Percentiles rank a stretch among this genome's conserved stretches.
Conservation (phyloP, 2,888 invertebrate species). For the Euplexia lucipara region DNA sequence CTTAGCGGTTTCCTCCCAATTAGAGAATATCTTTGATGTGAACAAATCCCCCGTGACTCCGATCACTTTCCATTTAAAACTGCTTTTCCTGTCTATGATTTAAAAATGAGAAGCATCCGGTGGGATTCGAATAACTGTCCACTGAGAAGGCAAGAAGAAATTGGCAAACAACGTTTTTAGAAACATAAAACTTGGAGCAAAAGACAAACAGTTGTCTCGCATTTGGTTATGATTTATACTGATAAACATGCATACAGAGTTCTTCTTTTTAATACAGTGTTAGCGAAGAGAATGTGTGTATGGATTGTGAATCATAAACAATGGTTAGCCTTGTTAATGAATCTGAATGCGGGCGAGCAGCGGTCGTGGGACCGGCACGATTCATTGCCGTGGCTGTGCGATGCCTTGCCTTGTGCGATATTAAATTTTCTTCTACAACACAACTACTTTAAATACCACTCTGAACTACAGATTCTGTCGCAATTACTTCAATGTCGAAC, state of each 20-base stretch:
- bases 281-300: conserved; percentile 68
- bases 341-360: conserved; percentile 74
- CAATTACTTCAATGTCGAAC: conserved; percentile 51
- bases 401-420: conserved; percentile 61
- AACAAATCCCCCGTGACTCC: conserved; percentile 49
- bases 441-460: conserved; percentile 33
- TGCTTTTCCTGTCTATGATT: conserved; percentile 71
- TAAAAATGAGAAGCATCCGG: conserved; percentile 71
- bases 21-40: conserved; percentile 61
- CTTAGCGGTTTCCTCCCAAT: conserved; percentile 59
- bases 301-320: conserved; percentile 78
- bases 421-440: conserved; percentile 60
- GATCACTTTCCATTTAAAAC: conserved; percentile 65
- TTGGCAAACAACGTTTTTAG: conserved; percentile 51
- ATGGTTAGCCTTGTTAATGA: conserved; percentile 88
- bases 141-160: conserved; percentile 63
- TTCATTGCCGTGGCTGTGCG: conserved; percentile 67
- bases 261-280: conserved; percentile 57
- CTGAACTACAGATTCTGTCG: conserved; percentile 28
- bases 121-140: conserved; percentile 69
- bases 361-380: conserved; percentile 77
- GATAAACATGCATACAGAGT: conserved; percentile 43
- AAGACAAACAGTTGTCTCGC: conserved; percentile 29
- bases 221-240: conserved; percentile 43
- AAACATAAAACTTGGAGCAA: conserved; percentile 16